Evolutionary conservation across 2,888 invertebrate genomes (phyloP), one percentile per base, ranked within the genome.

Genomic region (Lithophane ornitopus): DNA sequence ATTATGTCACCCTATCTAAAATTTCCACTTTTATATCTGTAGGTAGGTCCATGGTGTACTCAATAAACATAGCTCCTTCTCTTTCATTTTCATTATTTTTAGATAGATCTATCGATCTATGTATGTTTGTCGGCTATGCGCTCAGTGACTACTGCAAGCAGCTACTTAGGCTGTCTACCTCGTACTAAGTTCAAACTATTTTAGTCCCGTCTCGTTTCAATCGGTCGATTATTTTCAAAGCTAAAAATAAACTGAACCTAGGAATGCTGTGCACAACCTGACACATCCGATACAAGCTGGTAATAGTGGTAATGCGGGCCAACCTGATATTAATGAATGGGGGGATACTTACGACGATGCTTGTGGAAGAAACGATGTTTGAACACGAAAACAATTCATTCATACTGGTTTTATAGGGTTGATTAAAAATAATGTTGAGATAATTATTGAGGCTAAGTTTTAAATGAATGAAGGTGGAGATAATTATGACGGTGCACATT

Each of bases 211-310:
- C 85, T 70, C 14, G 85, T 82, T 84, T 66, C 62, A 72, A 75
- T 84, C 69, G 76, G 28, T 44, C 41, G 58, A 84, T 80, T 58
- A 80, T 80, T 52, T 72, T 41, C 46, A 70, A 66, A 46, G 85
- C 81, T 82, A 82, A 84, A 82, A 76, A 82, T 82, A 82, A 70
- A 72, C 34, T 11, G n/a, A 9, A 79, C 49, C 34, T 59, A 72
- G 71, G 82, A 82, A 82, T 84, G 82, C 67, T 54, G 74, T 34
- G n/a, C 58, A n/a, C 26, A 67, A 74, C 52, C 70, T 68, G 74
- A 61, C 70, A 77, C 44, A 77, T 77, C 34, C 58, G 22, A 68
- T 78, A 49, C 14, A 16, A 34, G 63, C 80, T 41, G n/a, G 78
- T 46, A 81, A 54, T 54, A 68, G 82, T 41, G n/a, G 78, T 46